Evolutionary conservation across 2,113 vertebrate genomes (phyloP).

Genomic region (Petromus typicus): DNA sequence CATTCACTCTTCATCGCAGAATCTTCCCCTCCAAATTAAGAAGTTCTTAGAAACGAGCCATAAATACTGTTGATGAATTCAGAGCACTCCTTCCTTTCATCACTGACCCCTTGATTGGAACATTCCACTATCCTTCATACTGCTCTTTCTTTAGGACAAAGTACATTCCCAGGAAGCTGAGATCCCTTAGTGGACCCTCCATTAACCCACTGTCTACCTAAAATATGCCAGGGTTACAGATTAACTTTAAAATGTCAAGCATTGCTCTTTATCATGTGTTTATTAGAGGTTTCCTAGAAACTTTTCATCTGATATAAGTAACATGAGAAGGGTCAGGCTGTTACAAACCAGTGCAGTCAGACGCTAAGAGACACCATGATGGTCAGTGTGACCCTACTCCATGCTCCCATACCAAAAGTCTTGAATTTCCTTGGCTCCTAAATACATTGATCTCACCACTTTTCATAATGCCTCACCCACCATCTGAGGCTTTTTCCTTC

Average conservation of each 20-base stretch:
- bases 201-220: neutral
- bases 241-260: neutral
- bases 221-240: neutral
- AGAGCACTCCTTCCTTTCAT: neutral
- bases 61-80: neutral
- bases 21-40: slow-evolving; percentile 10
- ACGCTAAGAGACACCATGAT: neutral
- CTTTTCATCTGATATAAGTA: neutral
- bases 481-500: neutral
- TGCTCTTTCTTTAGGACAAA: slow-evolving; percentile 6
- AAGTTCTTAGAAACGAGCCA: neutral
- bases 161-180: neutral
- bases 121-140: neutral
- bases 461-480: neutral
- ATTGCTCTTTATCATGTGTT: neutral
- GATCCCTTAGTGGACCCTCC: neutral
- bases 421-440: neutral
- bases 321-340: neutral
- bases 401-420: neutral
- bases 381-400: neutral
- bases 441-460: neutral
- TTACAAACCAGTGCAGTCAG: neutral
- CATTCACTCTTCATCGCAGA: neutral
- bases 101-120: neutral
- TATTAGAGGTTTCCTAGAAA: slow-evolving; percentile 17